Evolutionary conservation across 2,888 invertebrate species (phyloP).

Genomic region (Ophion ellenae): DNA sequence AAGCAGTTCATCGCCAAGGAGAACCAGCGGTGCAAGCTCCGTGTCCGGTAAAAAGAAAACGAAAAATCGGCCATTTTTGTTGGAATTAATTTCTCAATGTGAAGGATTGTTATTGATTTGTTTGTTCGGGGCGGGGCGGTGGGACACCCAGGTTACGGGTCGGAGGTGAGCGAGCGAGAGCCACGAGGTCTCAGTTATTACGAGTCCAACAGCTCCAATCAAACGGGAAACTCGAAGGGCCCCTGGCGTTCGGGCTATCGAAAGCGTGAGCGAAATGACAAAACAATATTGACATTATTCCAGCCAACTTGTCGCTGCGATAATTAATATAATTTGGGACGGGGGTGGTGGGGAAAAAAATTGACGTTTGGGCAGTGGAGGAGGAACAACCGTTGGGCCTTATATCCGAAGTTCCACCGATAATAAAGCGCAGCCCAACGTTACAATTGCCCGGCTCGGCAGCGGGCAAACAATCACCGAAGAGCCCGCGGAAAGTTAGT

Average conservation of each 20-base stretch:
- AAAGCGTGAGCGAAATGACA: conserved; percentile 85
- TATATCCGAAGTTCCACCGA: conserved; percentile 80
- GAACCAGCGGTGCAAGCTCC: conserved; percentile 93
- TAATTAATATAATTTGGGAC: no score
- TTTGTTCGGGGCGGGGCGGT: not conserved
- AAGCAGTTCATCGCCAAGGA: conserved; percentile 85
- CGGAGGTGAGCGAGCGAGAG: conserved; percentile 88
- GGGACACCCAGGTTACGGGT: conserved; percentile 87
- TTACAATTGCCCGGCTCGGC: conserved; percentile 69
- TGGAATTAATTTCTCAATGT: not conserved
- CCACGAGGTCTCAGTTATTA: conserved; percentile 86
- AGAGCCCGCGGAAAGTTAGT: conserved; percentile 81
- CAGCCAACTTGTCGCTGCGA: not conserved
- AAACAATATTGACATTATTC: not conserved
- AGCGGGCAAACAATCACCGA: conserved; percentile 70
- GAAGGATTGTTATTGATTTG: not conserved
- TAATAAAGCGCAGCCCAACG: conserved; percentile 77
- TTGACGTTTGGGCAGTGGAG: conserved; percentile 81
- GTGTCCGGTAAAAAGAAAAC: conserved; percentile 87
- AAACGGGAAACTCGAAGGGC: conserved; percentile 78
- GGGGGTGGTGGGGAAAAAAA: no score
- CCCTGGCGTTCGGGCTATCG: conserved; percentile 88
- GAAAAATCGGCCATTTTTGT: not conserved
- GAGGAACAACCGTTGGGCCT: conserved; percentile 83
- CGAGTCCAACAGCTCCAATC: conserved; percentile 84